phyloP scores from a whole-genome alignment of 1,140 invertebrate genomes.

The Camponotus pennsylvanicus region DNA sequence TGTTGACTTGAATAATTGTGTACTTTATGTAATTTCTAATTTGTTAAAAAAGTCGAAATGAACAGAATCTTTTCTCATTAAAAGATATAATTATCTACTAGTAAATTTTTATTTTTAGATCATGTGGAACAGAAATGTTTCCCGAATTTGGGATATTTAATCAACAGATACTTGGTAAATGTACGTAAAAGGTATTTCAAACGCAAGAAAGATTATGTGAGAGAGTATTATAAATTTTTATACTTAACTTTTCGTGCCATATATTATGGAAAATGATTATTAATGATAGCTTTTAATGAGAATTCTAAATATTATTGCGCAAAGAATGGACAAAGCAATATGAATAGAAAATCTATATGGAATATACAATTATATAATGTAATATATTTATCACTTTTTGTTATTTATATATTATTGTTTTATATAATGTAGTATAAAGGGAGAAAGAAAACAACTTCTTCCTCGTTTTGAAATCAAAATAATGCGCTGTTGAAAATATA shows the following conservation, averaged over 20 bases:
- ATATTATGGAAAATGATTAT: background rate
- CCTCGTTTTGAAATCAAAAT: background rate
- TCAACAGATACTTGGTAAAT: background rate
- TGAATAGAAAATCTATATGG: constrained; percentile 40
- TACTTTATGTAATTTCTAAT: background rate
- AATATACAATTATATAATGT: constrained; percentile 23
- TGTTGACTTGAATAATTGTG: background rate
- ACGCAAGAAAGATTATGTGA: background rate
- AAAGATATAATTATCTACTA: background rate
- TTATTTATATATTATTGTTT: constrained; percentile 9
- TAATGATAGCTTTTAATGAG: constrained; percentile 2
- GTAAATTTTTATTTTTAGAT: constrained; percentile 16
- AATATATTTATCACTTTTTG: background rate
- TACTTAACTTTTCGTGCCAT: constrained; percentile 36
- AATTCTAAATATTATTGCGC: constrained; percentile 14
- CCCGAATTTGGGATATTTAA: background rate
- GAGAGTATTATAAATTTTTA: constrained; percentile 5
- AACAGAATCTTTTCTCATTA: background rate
- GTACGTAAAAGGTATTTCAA: background rate
- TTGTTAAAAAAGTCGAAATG: background rate
- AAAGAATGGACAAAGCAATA: constrained; percentile 14
- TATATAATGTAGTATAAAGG: background rate
- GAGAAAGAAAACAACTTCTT: background rate
- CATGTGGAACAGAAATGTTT: background rate
- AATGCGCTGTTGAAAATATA: background rate